Evolutionary conservation across 2,113 vertebrate species (phyloP).

Genomic region (Hemibagrus wyckioides): DNA sequence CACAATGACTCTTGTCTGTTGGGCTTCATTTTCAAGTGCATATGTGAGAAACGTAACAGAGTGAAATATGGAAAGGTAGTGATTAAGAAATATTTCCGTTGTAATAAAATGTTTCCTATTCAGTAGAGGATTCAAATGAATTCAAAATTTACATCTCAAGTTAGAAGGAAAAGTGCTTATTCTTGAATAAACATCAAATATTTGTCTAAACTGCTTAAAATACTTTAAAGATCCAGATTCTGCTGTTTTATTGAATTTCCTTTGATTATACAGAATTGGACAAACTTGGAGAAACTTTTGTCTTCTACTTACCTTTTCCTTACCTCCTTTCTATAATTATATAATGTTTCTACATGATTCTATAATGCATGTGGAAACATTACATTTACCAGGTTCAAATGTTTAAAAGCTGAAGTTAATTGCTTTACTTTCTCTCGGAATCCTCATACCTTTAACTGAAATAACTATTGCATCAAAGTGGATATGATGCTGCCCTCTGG

Average conservation of each 20-base stretch:
- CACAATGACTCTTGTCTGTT: too few relatives aligned
- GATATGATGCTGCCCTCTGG: constrained; percentile 20
- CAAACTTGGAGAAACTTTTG: not conserved
- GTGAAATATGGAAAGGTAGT: not conserved
- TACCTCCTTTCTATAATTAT: too few relatives aligned
- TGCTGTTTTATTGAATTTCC: not conserved
- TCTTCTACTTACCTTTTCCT: not conserved
- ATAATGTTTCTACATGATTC: not conserved
- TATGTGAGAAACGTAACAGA: not conserved
- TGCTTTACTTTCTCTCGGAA: not conserved
- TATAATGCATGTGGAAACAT: not conserved
- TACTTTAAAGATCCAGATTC: not conserved
- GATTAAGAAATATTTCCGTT: not conserved
- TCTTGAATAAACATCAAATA: not conserved
- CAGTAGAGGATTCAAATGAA: not conserved
- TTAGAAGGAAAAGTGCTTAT: not conserved
- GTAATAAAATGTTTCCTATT: not conserved
- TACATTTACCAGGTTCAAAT: not conserved
- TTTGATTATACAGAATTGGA: not conserved
- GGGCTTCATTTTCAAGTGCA: not conserved
- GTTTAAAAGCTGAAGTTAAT: not conserved
- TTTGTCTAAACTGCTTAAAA: not conserved
- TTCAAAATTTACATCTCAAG: not conserved
- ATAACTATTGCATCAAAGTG: not conserved
- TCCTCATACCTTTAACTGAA: not conserved